Evolutionary conservation across 2,797 vertebrate species (phyloP).

Genomic region (Poecilia gillii): DNA sequence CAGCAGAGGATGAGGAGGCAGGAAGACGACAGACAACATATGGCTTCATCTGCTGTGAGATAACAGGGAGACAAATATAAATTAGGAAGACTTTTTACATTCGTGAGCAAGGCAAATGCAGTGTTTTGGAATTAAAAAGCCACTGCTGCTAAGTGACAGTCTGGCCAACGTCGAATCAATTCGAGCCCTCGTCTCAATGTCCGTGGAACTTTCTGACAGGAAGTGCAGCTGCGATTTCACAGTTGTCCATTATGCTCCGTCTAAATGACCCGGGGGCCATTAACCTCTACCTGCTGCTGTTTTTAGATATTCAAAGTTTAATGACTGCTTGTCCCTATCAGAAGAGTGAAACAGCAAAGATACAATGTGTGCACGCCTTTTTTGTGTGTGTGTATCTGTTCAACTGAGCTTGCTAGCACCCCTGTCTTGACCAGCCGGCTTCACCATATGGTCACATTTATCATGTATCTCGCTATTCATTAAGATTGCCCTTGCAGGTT

Average conservation of each 20-base stretch:
- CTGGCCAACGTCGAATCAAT: constrained; percentile 28
- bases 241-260: constrained; percentile 63
- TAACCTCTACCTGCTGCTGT: constrained; percentile 76
- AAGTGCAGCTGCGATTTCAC: constrained; percentile 64
- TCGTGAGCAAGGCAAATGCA: constrained; percentile 60
- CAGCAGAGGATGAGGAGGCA: constrained; percentile 59
- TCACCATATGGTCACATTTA: constrained; percentile 86
- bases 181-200: constrained; percentile 52
- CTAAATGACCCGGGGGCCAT: constrained; percentile 75
- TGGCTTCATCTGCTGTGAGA: constrained; percentile 72
- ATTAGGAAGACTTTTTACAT: constrained; percentile 64
- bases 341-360: constrained; percentile 59
- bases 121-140: constrained; percentile 66
- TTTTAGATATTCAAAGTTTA: constrained; percentile 62
- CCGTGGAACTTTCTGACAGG: constrained; percentile 69
- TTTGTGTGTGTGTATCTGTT: constrained; percentile 42
- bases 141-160: constrained; percentile 52
- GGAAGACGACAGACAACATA: constrained; percentile 75
- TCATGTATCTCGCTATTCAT: constrained; percentile 84
- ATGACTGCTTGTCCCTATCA: constrained; percentile 69
- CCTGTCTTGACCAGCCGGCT: constrained; percentile 81
- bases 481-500: constrained; percentile 83
- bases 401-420: constrained; percentile 70
- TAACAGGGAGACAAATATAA: constrained; percentile 53
- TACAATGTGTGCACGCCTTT: constrained; percentile 32